phyloP scores from a whole-genome alignment of 2,113 vertebrate genomes.

The Ophiodon elongatus region DNA sequence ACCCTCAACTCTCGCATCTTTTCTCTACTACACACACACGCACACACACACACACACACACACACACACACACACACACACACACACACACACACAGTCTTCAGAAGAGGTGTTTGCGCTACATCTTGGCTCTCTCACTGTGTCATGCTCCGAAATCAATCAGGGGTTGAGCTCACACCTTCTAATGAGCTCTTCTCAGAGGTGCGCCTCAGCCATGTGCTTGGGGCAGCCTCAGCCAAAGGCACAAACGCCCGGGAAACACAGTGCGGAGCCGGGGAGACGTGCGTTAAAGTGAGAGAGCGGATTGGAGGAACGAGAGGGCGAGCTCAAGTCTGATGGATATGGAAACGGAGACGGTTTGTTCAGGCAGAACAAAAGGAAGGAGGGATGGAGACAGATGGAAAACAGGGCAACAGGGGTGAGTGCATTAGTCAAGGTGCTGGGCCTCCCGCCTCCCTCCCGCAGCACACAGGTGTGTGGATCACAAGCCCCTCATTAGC shows the following conservation, averaged over 20 bases:
- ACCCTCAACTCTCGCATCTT: constrained; percentile 34
- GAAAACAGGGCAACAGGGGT: constrained; percentile 43
- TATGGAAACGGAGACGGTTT: constrained; percentile 47
- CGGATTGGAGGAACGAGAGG: constrained; percentile 47
- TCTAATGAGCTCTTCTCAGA: constrained; percentile 77
- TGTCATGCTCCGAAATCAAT: constrained; percentile 78
- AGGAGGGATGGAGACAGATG: constrained; percentile 62
- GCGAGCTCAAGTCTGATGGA: constrained; percentile 50
- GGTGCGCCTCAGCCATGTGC: constrained; percentile 57
- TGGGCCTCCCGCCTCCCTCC: constrained; percentile 52
- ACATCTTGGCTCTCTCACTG: constrained; percentile 47
- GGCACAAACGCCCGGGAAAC: constrained; percentile 46
- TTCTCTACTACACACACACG: constrained; percentile 25
- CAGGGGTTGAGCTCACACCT: constrained; percentile 79
- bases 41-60: neutral
- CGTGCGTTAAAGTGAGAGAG: constrained; percentile 16
- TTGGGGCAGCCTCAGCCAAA: constrained; percentile 54
- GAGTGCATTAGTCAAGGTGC: constrained; percentile 71
- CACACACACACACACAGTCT: constrained; percentile 3
- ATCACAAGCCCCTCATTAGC: constrained; percentile 69
- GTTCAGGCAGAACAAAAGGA: constrained; percentile 63
- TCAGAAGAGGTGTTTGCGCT: constrained; percentile 64
- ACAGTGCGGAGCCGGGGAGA: constrained; percentile 14
- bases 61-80: constrained; percentile 9
- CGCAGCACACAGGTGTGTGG: constrained; percentile 70